These are phyloP conservation scores for Probaryconus sp. DNA, from an alignment of 1,140 invertebrate genomes.

Conservation along the genomic window DNA sequence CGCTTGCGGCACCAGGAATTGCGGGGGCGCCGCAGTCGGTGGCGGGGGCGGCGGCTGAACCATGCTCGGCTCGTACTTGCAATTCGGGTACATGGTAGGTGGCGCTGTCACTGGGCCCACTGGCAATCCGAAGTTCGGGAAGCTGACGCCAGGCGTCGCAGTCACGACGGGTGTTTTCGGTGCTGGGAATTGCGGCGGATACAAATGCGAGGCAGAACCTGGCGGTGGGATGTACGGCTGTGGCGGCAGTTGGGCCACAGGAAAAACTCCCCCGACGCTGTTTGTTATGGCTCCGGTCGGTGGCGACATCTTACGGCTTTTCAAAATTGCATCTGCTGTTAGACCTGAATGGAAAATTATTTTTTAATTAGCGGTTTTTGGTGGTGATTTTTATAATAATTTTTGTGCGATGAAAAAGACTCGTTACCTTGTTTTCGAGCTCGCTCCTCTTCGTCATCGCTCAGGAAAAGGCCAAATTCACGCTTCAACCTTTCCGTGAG, in stretches of 20 bases:
- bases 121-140: constrained; percentile 60
- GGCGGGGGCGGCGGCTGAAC: background rate
- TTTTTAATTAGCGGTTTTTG: constrained; percentile 14
- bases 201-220: constrained; percentile 70
- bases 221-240: constrained; percentile 76
- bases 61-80: constrained; percentile 27
- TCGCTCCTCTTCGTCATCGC: constrained; percentile 83
- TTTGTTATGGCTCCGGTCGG: constrained; percentile 23
- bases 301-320: constrained; percentile 67
- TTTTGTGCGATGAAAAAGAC: background rate
- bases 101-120: constrained; percentile 50
- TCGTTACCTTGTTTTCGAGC: constrained; percentile 75
- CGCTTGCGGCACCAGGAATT: constrained; percentile 72
- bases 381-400: background rate
- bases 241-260: constrained; percentile 70
- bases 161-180: background rate
- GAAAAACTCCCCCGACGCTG: constrained; percentile 40
- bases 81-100: constrained; percentile 41
- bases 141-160: constrained; percentile 48
- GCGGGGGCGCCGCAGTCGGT: constrained; percentile 41
- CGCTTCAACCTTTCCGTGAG: constrained; percentile 85
- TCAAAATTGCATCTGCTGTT: constrained; percentile 70
- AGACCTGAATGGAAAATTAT: constrained; percentile 66
- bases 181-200: constrained; percentile 60
- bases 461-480: constrained; percentile 86